Conservation (phyloP, 1,140 invertebrate species). For the Eulimnadia texana region DNA sequence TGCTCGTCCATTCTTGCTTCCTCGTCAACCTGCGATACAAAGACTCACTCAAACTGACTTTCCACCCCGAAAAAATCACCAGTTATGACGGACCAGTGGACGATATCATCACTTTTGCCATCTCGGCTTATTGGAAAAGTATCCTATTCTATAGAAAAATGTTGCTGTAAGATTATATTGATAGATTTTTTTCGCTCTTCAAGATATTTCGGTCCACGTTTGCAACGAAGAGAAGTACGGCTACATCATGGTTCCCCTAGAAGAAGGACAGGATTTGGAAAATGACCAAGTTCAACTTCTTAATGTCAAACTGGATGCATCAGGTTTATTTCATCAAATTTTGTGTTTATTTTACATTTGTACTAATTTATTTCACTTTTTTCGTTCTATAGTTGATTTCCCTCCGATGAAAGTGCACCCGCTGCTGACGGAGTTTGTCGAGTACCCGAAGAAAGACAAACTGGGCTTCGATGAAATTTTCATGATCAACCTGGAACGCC, state of each 20-base stretch:
- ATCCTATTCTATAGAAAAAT: slow-evolving; percentile 17
- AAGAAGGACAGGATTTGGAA: slow-evolving; percentile 44
- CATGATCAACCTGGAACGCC: slow-evolving; percentile 76
- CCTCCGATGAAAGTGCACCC: not conserved
- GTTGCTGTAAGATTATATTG: not conserved
- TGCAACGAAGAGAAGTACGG: slow-evolving; percentile 73
- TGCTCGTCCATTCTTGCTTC: slow-evolving; percentile 83
- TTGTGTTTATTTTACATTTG: too few species aligned
- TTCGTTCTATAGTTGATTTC: not conserved
- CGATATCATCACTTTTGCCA: slow-evolving; percentile 88
- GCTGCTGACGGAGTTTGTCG: not conserved
- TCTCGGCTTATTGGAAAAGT: slow-evolving; percentile 59
- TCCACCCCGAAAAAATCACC: slow-evolving; percentile 44
- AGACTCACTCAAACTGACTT: slow-evolving; percentile 54
- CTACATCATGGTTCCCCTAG: slow-evolving; percentile 64
- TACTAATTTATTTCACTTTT: too few species aligned
- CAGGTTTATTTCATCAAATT: slow-evolving; percentile 37
- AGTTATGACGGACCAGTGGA: slow-evolving; percentile 63
- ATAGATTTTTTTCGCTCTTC: slow-evolving; percentile 22
- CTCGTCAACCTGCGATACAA: slow-evolving; percentile 56
- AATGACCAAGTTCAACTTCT: slow-evolving; percentile 54
- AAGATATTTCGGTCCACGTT: slow-evolving; percentile 53
- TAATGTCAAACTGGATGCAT: slow-evolving; percentile 61
- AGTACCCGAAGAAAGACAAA: slow-evolving; percentile 34
- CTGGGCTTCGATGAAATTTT: slow-evolving; percentile 64